Conservation (phyloP, 2,797 vertebrate genomes). For the Gambelia wislizenii region DNA sequence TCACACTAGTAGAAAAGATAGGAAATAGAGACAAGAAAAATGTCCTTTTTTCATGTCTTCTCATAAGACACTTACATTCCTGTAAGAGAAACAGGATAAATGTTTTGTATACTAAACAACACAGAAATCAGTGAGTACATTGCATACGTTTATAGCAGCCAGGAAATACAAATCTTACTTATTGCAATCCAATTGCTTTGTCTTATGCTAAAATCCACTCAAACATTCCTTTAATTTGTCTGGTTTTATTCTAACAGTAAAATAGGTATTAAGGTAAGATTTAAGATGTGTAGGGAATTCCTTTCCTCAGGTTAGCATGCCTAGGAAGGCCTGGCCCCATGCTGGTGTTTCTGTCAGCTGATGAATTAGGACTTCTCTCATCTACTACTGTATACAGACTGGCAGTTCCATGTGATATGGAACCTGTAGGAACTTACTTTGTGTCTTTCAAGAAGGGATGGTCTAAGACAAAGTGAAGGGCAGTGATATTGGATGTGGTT, state of each 20-base stretch:
- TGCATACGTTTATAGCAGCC: neutral
- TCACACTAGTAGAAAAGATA: neutral
- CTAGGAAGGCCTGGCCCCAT: neutral
- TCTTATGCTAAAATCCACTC: neutral
- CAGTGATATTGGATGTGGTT: too few relatives aligned
- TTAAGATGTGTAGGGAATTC: neutral
- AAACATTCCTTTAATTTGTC: neutral
- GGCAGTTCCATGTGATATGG: neutral
- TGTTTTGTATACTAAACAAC: neutral
- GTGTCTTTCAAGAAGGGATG: neutral
- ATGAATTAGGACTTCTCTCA: neutral
- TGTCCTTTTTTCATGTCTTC: neutral
- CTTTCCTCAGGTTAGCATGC: too few relatives aligned
- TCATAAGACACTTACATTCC: neutral
- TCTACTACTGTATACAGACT: neutral
- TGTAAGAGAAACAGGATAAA: neutral
- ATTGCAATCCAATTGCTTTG: neutral
- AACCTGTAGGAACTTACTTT: neutral
- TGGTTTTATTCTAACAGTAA: neutral
- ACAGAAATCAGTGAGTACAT: neutral
- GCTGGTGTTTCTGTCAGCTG: neutral
- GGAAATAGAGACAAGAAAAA: too few relatives aligned
- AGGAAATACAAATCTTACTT: neutral
- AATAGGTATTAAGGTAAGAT: neutral
- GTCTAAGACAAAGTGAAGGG: neutral